These are phyloP conservation scores for Phaenicophaeus curvirostris DNA, from an alignment of 2,797 vertebrate genomes.

Conservation along the genomic window DNA sequence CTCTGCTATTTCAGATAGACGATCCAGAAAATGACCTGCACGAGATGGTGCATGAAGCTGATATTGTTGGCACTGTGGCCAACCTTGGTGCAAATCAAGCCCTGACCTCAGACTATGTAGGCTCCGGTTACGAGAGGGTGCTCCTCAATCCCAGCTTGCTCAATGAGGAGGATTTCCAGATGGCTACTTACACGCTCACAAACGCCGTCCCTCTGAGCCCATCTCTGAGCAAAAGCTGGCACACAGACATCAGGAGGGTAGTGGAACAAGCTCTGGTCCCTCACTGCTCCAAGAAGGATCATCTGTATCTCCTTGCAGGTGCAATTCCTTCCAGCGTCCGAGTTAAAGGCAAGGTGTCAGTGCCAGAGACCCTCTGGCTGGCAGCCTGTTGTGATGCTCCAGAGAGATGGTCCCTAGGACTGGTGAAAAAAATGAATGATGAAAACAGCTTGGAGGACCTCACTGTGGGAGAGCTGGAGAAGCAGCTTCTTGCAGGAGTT, in stretches of 20 bases:
- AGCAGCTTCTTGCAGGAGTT: constrained; percentile 56
- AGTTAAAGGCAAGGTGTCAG: constrained; percentile 66
- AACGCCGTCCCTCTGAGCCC: constrained; percentile 72
- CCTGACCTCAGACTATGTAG: constrained; percentile 74
- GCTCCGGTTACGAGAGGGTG: constrained; percentile 70
- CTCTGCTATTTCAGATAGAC: constrained; percentile 76
- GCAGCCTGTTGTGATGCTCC: constrained; percentile 78
- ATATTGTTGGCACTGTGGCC: constrained; percentile 34
- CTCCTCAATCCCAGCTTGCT: constrained; percentile 75
- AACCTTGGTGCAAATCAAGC: constrained; percentile 78
- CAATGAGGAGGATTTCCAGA: constrained; percentile 52
- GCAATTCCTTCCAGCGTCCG: constrained; percentile 69
- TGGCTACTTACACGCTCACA: constrained; percentile 69
- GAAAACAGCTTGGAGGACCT: constrained; percentile 67
- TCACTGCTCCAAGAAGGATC: constrained; percentile 68
- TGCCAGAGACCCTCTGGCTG: constrained; percentile 78
- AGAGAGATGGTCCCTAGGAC: constrained; percentile 75
- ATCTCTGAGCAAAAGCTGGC: constrained; percentile 72
- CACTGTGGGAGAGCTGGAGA: constrained; percentile 71
- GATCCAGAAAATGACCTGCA: constrained; percentile 69
- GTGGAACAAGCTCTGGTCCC: constrained; percentile 71
- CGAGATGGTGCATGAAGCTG: constrained; percentile 61
- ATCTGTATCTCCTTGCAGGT: constrained; percentile 74
- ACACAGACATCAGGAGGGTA: constrained; percentile 63
- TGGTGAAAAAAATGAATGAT: constrained; percentile 59